These are phyloP conservation scores for Eumaeus atala DNA, from an alignment of 1,140 invertebrate genomes.

Conservation along the genomic window DNA sequence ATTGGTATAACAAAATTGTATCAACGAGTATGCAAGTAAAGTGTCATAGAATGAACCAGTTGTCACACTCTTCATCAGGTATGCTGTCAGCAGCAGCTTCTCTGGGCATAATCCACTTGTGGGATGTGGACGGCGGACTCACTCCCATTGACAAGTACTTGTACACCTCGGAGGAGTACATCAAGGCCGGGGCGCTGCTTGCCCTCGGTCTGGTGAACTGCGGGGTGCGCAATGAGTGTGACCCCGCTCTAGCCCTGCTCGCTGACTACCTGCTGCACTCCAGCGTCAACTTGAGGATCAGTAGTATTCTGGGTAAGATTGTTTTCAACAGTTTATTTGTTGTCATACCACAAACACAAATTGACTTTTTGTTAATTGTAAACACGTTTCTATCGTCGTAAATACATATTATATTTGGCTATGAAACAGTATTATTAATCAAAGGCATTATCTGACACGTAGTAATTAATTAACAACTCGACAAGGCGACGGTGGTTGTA, in stretches of 20 bases:
- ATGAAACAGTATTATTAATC: no score
- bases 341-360: no score
- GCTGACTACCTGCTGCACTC: conserved; percentile 96
- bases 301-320: conserved; percentile 88
- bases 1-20: no score
- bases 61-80: conserved; percentile 48
- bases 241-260: conserved; percentile 96
- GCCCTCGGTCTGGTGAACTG: conserved; percentile 99
- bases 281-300: conserved; percentile 93
- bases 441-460: no score
- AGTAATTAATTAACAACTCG: no score
- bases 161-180: conserved; percentile 96
- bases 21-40: no score
- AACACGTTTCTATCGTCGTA: no score
- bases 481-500: no score
- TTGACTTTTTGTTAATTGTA: no score
- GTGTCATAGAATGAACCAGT: no score
- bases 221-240: conserved; percentile 98
- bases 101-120: conserved; percentile 92
- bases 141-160: conserved; percentile 99
- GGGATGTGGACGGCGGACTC: conserved; percentile 99
- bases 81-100: conserved; percentile 99
- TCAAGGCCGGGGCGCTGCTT: conserved; percentile 96
- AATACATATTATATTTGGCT: no score
- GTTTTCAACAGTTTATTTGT: no score